Evolutionary conservation across 2,113 vertebrate genomes (phyloP).

Genomic region (Salvator merianae): DNA sequence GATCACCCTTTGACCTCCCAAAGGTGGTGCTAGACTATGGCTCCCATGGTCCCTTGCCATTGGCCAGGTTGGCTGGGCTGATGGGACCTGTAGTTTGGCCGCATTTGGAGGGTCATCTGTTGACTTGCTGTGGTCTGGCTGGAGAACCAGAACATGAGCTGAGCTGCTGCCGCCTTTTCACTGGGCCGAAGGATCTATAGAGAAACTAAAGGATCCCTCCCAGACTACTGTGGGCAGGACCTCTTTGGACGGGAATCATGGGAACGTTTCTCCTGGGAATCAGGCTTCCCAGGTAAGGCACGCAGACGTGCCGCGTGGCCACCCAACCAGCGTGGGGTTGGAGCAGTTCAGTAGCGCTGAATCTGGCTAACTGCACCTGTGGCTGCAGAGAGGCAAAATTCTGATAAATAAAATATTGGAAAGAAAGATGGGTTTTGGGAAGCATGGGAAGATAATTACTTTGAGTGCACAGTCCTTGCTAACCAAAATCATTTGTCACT

Average conservation of each 20-base stretch:
- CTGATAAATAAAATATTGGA: conserved; percentile 13
- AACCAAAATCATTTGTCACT: not conserved
- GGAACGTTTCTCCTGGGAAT: not conserved
- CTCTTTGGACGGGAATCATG: not conserved
- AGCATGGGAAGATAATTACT: conserved; percentile 2
- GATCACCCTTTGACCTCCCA: not conserved
- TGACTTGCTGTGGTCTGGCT: not conserved
- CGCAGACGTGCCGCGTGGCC: too few relatives aligned
- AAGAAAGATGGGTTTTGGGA: not conserved
- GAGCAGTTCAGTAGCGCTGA: too few relatives aligned
- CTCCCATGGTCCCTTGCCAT: not conserved
- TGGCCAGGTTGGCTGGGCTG: not conserved
- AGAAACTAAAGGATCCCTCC: too few relatives aligned
- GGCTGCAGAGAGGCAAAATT: not conserved
- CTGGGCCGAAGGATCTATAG: not conserved
- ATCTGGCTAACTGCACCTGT: not conserved
- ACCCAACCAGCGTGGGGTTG: too few relatives aligned
- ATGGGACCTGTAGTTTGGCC: not conserved
- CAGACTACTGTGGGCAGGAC: too few relatives aligned
- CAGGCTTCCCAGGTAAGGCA: too few relatives aligned
- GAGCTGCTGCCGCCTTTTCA: not conserved
- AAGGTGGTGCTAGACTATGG: not conserved
- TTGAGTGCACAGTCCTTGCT: not conserved
- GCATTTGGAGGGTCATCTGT: not conserved
- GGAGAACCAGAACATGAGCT: too few relatives aligned